A percentile compares a stretch with the other conserved stretches of the same genome.
Conservation (phyloP, 2,797 vertebrate genomes). For the Cirrhinus mrigala region DNA sequence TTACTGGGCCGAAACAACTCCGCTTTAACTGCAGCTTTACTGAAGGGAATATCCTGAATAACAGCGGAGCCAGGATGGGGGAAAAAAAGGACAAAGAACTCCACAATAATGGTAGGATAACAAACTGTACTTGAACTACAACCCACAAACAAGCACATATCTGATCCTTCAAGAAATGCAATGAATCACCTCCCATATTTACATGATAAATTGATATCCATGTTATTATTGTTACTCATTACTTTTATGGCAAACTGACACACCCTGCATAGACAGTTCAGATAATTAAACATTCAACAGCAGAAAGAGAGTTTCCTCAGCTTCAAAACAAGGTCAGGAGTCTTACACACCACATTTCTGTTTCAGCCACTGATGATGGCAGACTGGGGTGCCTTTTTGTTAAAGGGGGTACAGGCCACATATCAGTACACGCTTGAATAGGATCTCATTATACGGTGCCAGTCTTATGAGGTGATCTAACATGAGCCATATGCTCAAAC, state of each 20-base stretch:
- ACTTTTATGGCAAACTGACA: constrained; percentile 7
- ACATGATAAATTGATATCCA: not conserved
- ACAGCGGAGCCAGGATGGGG: not conserved
- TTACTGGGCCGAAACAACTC: constrained; percentile 24
- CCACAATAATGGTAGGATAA: not conserved
- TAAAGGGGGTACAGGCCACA: not conserved
- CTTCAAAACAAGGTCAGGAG: constrained; percentile 55
- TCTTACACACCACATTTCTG: constrained; percentile 42
- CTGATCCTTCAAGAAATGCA: not conserved
- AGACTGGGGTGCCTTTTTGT: constrained; percentile 14
- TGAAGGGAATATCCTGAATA: constrained; percentile 3
- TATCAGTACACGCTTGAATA: constrained; percentile 10
- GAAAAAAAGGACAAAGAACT: not conserved
- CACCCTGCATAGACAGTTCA: constrained; percentile 18
- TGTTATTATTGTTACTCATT: not conserved
- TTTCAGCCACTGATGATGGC: constrained; percentile 18
- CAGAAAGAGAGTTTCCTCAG: constrained; percentile 18
- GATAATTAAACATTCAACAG: constrained; percentile 57
- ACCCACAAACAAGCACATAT: not conserved
- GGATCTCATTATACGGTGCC: not conserved
- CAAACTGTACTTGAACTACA: constrained; percentile 1
- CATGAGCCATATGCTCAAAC: not conserved
- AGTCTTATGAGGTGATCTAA: not conserved
- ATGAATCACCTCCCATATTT: not conserved
- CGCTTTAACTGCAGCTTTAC: not conserved